A percentile compares a stretch with the other conserved stretches of the same genome.
These are phyloP conservation scores for Pristionchus exspectatus DNA, from an alignment of 2,888 invertebrate genomes.

Conservation along the genomic window DNA sequence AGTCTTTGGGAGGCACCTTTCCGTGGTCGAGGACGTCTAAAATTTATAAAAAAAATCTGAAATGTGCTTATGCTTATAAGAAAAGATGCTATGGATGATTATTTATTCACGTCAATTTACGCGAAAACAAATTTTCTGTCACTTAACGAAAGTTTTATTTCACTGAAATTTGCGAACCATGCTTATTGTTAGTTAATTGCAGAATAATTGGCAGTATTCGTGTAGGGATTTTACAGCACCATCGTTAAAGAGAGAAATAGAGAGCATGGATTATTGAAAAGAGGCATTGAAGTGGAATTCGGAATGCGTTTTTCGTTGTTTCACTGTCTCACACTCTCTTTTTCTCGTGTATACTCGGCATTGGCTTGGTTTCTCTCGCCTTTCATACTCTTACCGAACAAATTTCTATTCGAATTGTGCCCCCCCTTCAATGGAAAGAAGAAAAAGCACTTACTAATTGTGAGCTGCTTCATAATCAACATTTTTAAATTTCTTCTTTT, in stretches of 20 bases:
- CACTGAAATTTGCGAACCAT: too few relatives aligned
- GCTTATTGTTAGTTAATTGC: too few relatives aligned
- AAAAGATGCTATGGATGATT: too few relatives aligned
- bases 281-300: slow-evolving; percentile 9
- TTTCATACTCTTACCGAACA: background rate
- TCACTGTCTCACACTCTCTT: slow-evolving; percentile 19
- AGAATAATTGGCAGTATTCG: background rate
- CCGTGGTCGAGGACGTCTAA: background rate
- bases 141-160: too few relatives aligned
- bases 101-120: too few relatives aligned
- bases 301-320: slow-evolving; percentile 7
- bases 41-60: background rate
- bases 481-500: background rate
- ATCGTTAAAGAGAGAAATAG: background rate
- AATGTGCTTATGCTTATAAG: too few relatives aligned
- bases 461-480: background rate
- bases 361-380: background rate
- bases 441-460: too few relatives aligned
- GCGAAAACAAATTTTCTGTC: too few relatives aligned
- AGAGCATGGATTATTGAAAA: background rate
- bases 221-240: background rate
- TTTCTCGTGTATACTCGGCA: background rate
- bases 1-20: background rate
- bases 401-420: background rate
- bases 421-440: background rate